Percentiles rank a stretch among this genome's conserved stretches.
Conservation (phyloP, 1,140 invertebrate genomes). For the Drosophila auraria region DNA sequence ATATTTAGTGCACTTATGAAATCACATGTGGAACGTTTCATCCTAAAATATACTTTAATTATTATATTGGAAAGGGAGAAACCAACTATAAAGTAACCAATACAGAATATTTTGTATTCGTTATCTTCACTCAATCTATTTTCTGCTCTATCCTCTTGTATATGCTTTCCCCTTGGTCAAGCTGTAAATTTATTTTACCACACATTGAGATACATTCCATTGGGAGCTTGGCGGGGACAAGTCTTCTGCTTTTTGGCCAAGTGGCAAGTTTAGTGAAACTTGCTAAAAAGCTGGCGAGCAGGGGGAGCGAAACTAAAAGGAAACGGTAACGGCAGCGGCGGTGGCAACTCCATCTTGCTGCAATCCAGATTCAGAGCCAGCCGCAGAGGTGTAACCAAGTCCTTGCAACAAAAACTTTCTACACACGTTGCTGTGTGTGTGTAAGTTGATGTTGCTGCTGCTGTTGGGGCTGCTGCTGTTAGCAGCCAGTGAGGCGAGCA, state of each 20-base stretch:
- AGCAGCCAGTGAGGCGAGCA: constrained; percentile 57
- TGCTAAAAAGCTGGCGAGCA: constrained; percentile 19
- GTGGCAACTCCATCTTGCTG: constrained; percentile 45
- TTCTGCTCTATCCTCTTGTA: neutral
- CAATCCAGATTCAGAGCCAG: constrained; percentile 47
- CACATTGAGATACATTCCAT: constrained; percentile 63
- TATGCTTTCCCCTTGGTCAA: constrained; percentile 40
- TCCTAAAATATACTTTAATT: neutral
- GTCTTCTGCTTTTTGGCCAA: constrained; percentile 54
- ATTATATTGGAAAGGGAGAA: neutral
- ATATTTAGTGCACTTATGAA: too few relatives aligned
- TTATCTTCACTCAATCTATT: too few relatives aligned
- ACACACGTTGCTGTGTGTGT: constrained; percentile 46
- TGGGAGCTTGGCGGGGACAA: constrained; percentile 46
- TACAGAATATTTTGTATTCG: neutral
- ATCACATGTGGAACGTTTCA: neutral
- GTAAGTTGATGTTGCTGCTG: constrained; percentile 33
- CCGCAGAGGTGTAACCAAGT: constrained; percentile 68
- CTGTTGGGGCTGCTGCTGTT: constrained; percentile 46
- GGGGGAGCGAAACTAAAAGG: constrained; percentile 36
- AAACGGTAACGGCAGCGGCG: constrained; percentile 38
- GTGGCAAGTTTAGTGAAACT: constrained; percentile 60
- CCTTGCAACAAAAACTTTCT: constrained; percentile 62
- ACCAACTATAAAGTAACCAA: neutral
- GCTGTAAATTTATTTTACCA: constrained; percentile 70